Evolutionary conservation across 35 echinoderm and acorn worm species (phyloP), one percentile per base, ranked within the genome.

Genomic region (Amphiura filiformis): DNA sequence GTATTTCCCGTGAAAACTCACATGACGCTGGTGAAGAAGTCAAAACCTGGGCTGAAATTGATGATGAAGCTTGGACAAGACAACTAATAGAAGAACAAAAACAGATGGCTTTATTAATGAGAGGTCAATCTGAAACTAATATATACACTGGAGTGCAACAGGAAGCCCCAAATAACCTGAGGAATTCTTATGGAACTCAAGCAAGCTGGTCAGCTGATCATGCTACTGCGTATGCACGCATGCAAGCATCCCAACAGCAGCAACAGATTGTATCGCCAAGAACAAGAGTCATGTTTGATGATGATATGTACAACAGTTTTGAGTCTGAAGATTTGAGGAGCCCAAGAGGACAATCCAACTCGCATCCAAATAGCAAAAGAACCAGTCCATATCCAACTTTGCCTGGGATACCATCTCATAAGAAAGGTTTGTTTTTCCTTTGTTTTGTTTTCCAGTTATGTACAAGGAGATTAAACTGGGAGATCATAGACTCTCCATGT

Each of bases 181-280:
- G 0, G 38, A 33, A 65, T 30, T 15, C 32, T 18, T 56, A 93
- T 13, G 87, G 86, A 13, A 88, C 90, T 39, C 76, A 76, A 0
- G 83, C 90, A 78, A 97, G 95, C 88, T 97, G 84, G 56, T 97
- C 95, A 18, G 95, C 95, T 0, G 95, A 97, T 57, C 88, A 85
- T 82, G 91, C 95, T 14, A 88, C 83, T 31, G 57, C 85, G 0
- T 93, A 93, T 88, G 95, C 95, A 23, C 83, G 95, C 23, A 97
- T 93, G 88, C 78, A 97, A 33, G 93, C 70, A 0, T 37, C 65
- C 22, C 44, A 70, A 3, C 80, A 75, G 32, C 52, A 35, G 20
- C 79, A 39, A 17, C 4, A 76, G 38, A 47, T 76, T 38, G 88
- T 47, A 64, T 61, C 83, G 7, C 83, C 83, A 13, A 65, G 83